Percentiles rank a stretch among this genome's conserved stretches.
Conservation (phyloP, 2,797 vertebrate species). For the Eulemur albifrons region DNA sequence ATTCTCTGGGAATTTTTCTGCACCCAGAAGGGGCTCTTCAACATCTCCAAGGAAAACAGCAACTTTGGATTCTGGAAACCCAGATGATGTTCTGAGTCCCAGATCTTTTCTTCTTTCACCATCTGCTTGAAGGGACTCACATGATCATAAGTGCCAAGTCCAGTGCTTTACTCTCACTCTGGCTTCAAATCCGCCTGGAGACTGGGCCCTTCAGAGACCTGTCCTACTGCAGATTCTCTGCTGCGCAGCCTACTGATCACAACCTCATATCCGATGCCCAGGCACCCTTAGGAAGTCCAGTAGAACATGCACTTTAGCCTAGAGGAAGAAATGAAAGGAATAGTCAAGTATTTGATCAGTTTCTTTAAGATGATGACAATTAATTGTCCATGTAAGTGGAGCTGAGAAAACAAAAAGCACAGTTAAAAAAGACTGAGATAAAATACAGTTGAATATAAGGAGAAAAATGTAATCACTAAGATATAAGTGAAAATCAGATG, state of each 20-base stretch:
- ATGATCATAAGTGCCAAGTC: neutral
- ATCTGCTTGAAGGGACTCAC: neutral
- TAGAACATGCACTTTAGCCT: neutral
- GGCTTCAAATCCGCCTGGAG: neutral
- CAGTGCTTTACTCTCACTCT: neutral
- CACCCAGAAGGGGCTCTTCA: neutral
- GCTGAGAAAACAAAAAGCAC: neutral
- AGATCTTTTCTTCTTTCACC: neutral
- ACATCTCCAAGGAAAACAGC: neutral
- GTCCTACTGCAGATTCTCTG: neutral
- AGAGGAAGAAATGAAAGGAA: neutral
- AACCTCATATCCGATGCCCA: neutral
- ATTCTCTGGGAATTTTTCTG: neutral
- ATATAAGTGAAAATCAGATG: neutral
- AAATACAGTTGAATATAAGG: neutral
- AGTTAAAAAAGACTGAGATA: neutral
- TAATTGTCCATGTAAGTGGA: neutral
- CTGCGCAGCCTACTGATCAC: neutral
- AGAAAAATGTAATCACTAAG: neutral
- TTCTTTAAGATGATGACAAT: neutral
- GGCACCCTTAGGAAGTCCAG: neutral
- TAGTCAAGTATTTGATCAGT: neutral
- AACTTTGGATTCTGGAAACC: neutral
- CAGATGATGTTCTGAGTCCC: neutral
- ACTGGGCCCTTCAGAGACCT: neutral